Percentiles rank a stretch among this genome's conserved stretches.
Evolutionary conservation across 1,140 invertebrate species (phyloP).

Genomic region (fruit fly (Drosophila melanogaster)): DNA sequence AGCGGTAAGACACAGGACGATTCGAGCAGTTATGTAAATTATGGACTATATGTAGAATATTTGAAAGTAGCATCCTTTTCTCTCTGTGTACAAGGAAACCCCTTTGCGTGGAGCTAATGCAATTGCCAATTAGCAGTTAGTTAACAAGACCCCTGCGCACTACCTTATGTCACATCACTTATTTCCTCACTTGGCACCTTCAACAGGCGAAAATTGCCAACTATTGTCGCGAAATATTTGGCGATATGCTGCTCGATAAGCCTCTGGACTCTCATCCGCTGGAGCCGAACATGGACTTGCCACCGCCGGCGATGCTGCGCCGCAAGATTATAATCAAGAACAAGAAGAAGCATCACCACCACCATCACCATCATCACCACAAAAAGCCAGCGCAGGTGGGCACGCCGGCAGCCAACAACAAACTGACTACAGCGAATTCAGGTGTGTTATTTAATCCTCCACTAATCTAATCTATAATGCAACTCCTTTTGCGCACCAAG

Average conservation of each 20-base stretch:
- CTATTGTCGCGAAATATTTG: conserved; percentile 97
- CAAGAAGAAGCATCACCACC: conserved; percentile 97
- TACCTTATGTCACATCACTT: conserved; percentile 9
- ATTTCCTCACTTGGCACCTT: background rate
- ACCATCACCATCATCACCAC: conserved; percentile 89
- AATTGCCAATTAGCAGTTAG: conserved; percentile 60
- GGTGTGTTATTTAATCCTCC: conserved; percentile 56
- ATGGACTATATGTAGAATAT: too few species aligned
- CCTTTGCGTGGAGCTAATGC: conserved; percentile 5
- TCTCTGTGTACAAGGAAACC: too few species aligned
- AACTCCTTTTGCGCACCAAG: background rate
- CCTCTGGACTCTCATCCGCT: conserved; percentile 95
- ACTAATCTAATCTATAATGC: background rate
- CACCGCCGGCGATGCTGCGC: conserved; percentile 93
- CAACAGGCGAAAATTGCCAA: conserved; percentile 97
- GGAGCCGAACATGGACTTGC: conserved; percentile 91
- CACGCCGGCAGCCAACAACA: conserved; percentile 68
- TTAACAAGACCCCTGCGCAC: conserved; percentile 19
- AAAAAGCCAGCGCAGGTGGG: conserved; percentile 66
- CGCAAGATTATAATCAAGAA: conserved; percentile 99
- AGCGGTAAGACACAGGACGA: too few species aligned
- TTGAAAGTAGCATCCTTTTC: too few species aligned
- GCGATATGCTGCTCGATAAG: conserved; percentile 96
- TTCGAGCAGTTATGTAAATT: too few species aligned
- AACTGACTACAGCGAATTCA: conserved; percentile 79